Base-by-base conservation (phyloP, 2,888 invertebrate species). In the Agrilus biguttatus region DNA sequence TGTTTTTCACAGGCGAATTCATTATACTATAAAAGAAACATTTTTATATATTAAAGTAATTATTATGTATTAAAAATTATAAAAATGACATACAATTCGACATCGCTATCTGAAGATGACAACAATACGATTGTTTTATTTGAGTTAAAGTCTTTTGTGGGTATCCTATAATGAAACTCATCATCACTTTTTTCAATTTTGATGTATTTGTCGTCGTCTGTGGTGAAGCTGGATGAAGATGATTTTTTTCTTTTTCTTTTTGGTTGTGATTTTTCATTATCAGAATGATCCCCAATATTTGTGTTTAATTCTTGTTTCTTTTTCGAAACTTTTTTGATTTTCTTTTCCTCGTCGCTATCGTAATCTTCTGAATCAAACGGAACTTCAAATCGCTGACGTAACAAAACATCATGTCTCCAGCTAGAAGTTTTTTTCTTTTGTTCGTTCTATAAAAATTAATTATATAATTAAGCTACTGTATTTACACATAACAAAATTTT, bases 81-180 rank as follows among this genome's bases (percentile, higher is more conserved):
- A 8, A 45, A 50, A 21, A 21, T 5, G 21, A 21, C 53, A 53
- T 49, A 56, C 56, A 51, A 51, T 50, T 55, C 55, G 14, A 55
- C 44, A 45, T 48, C 48, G 37, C 47, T 47, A 12, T 48, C 47
- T 14, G 47, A 39, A 19, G 40, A 44, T 36, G 40, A 40, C 34
- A 40, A 40, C 5, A 40, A 33, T 10, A 40, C 14, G n/a, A 17
- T 36, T 33, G 37, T 32, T 13, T 14, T 40, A 19, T 32, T 37
- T 21, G 36, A 17, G 10, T 39, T 23, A 14, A 37, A 36, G 28
- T 2, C 2, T 23, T 23, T 10, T 28, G 28, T 3, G 10, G 28
- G 8, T 10, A 10, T 21, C 7, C 2, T 19, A 19, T 5, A 19
- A 5, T 7, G 10, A 28, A 28, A 10, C 8, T 23, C 23, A 10